Evolutionary conservation across 1,140 invertebrate species (phyloP).

Genomic region (Gonioctena quinquepunctata): DNA sequence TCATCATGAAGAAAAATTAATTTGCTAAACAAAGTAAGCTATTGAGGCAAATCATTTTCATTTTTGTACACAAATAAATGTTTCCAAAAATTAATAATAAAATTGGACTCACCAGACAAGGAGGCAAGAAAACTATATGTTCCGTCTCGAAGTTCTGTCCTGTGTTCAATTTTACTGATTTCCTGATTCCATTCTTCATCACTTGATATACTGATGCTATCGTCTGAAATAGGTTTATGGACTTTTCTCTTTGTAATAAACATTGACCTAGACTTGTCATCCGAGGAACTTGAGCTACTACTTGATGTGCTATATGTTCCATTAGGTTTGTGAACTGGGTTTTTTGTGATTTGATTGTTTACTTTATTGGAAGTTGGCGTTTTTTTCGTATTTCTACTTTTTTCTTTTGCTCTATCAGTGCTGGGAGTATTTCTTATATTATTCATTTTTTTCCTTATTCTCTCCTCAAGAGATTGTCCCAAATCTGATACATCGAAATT

Average conservation of each 20-base stretch:
- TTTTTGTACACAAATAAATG: no score
- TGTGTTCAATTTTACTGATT: constrained; percentile 24
- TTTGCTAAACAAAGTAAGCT: no score
- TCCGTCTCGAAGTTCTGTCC: background rate
- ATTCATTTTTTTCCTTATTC: constrained; percentile 16
- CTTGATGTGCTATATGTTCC: background rate
- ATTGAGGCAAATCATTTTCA: no score
- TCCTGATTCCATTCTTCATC: constrained; percentile 32
- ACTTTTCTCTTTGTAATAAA: background rate
- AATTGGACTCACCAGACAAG: constrained; percentile 46
- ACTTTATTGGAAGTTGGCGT: background rate
- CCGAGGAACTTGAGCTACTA: background rate
- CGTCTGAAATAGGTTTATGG: background rate
- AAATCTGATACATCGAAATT: background rate
- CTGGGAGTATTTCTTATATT: background rate
- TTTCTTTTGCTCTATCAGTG: no score
- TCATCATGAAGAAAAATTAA: no score
- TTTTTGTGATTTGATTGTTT: background rate
- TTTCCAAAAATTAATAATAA: no score
- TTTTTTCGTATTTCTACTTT: background rate
- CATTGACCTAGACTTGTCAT: background rate
- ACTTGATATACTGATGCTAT: constrained; percentile 15
- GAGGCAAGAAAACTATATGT: constrained; percentile 44
- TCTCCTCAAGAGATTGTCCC: constrained; percentile 20
- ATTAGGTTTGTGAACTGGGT: background rate